A percentile compares a stretch with the other conserved stretches of the same genome.
These are phyloP conservation scores for Rattus norvegicus DNA, from an alignment of 2,113 vertebrate genomes.

Conservation along the genomic window GRCr8 NC_086023.1:159151001-159151500, in stretches of 20 bases:
- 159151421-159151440: neutral
- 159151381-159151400: neutral
- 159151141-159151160: conserved; percentile 4
- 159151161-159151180: neutral
- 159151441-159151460: neutral
- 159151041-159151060: conserved; percentile 34
- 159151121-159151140: conserved; percentile 37
- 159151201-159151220: neutral
- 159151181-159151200: neutral
- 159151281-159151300: neutral
- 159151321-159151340: neutral
- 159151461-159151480: conserved; percentile 24
- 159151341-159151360: neutral
- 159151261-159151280: neutral
- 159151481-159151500: conserved; percentile 40
- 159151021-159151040: conserved; percentile 65
- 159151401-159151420: neutral
- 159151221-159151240: neutral
- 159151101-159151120: neutral
- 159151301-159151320: neutral
- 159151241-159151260: neutral
- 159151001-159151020: neutral
- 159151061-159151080: conserved; percentile 31
- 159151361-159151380: neutral
- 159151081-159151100: conserved; percentile 41